Conservation (phyloP, 1,140 invertebrate species). For the Drosophila equinoxialis region DNA sequence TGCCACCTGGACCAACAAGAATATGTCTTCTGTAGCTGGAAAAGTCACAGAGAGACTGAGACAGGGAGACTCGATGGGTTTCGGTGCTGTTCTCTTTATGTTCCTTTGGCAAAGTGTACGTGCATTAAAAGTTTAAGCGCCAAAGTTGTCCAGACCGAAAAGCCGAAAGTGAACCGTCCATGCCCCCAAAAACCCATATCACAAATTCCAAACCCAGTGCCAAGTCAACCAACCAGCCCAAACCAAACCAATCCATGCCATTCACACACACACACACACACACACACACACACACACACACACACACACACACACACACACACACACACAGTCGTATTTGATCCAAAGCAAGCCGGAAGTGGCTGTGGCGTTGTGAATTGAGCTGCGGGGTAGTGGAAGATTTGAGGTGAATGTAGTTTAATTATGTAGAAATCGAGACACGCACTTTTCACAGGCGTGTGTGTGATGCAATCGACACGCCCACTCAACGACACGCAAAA, state of each 20-base stretch:
- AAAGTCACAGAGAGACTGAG: background rate
- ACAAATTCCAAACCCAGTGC: background rate
- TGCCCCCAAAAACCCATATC: background rate
- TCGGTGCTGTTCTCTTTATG: conserved; percentile 4
- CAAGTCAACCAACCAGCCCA: background rate
- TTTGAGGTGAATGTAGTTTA: conserved; percentile 53
- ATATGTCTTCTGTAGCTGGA: background rate
- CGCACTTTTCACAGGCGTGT: conserved; percentile 66
- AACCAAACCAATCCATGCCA: conserved; percentile 23
- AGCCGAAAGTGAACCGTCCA: conserved; percentile 5
- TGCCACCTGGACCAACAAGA: background rate
- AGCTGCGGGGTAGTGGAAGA: background rate
- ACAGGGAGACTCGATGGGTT: background rate
- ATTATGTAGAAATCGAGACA: conserved; percentile 81
- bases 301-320: background rate
- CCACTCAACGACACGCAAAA: conserved; percentile 55
- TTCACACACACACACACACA: conserved; percentile 9
- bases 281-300: conserved; percentile 16
- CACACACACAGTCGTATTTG: conserved; percentile 35
- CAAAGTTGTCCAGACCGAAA: conserved; percentile 59
- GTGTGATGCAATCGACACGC: conserved; percentile 63
- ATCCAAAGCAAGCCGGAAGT: conserved; percentile 69
- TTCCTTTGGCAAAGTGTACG: conserved; percentile 43
- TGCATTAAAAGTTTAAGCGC: conserved; percentile 75
- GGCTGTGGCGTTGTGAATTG: conserved; percentile 33